These are phyloP conservation scores for Lycophotia porphyrea DNA, from an alignment of 2,888 invertebrate species.

Conservation along the genomic window DNA sequence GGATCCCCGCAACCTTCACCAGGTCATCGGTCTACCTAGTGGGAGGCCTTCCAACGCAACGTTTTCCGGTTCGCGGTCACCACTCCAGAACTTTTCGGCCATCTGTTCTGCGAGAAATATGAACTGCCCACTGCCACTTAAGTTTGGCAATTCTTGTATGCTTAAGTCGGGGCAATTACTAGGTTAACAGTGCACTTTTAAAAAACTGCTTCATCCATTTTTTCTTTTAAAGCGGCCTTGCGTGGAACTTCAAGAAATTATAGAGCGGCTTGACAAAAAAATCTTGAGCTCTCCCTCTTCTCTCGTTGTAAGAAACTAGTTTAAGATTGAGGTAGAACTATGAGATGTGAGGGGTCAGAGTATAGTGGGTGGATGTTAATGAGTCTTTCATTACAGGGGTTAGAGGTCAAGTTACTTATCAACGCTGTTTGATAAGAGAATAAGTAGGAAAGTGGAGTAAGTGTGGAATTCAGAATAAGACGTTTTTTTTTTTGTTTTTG, in stretches of 20 bases:
- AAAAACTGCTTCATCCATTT: not conserved
- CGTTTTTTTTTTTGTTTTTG: too few species aligned
- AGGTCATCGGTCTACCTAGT: too few species aligned
- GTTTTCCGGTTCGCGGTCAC: too few species aligned
- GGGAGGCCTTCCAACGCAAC: too few species aligned
- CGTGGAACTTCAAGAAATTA: constrained; percentile 51
- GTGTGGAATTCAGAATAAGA: constrained; percentile 43
- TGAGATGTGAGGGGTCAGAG: constrained; percentile 58
- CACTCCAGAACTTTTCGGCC: too few species aligned
- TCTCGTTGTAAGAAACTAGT: not conserved
- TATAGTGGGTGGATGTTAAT: constrained; percentile 71
- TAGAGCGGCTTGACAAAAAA: constrained; percentile 19
- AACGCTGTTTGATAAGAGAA: constrained; percentile 76
- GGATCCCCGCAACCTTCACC: too few species aligned
- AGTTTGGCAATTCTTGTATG: too few species aligned
- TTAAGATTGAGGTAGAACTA: not conserved
- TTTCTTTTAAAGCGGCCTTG: constrained; percentile 41
- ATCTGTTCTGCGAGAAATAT: too few species aligned
- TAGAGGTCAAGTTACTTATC: constrained; percentile 80
- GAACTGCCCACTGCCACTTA: too few species aligned
- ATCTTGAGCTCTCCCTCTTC: constrained; percentile 31
- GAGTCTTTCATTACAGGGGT: constrained; percentile 77
- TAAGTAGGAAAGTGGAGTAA: constrained; percentile 64
- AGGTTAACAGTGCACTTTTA: not conserved
- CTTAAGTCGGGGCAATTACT: not conserved